Percentiles rank a stretch among this genome's conserved stretches.
phyloP scores from a whole-genome alignment of 2,888 invertebrate species.

The Meloe dianella region DNA sequence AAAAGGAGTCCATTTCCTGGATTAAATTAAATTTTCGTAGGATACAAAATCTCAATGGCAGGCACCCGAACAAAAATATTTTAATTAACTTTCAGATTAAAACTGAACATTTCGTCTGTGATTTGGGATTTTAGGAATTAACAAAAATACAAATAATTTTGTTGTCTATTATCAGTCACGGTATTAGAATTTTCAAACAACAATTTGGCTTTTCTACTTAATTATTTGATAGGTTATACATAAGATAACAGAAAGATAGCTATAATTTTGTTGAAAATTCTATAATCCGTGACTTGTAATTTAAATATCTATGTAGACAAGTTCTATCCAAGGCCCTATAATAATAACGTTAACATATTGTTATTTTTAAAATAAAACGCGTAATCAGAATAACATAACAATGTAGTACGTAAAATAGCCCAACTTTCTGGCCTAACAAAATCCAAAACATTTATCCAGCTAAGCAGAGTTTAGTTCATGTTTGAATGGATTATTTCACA shows the following conservation, averaged over 20 bases:
- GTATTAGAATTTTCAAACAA: constrained; percentile 6
- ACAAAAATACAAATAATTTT: constrained; percentile 25
- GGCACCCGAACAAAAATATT: constrained; percentile 33
- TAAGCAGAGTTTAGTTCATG: neutral
- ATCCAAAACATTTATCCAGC: neutral
- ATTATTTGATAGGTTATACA: neutral
- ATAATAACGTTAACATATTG: constrained; percentile 35
- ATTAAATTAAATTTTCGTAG: constrained; percentile 41
- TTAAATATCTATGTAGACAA: constrained; percentile 37
- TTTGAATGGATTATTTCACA: neutral
- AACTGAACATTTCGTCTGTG: constrained; percentile 18
- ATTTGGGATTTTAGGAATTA: constrained; percentile 14
- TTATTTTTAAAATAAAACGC: neutral
- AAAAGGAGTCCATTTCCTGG: constrained; percentile 42
- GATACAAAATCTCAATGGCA: constrained; percentile 28
- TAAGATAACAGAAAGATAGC: constrained; percentile 16
- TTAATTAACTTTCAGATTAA: constrained; percentile 46
- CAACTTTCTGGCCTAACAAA: neutral
- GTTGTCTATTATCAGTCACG: constrained; percentile 24
- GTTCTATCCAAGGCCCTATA: constrained; percentile 33
- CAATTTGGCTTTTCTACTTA: neutral
- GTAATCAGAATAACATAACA: neutral
- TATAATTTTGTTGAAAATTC: constrained; percentile 34
- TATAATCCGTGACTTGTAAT: constrained; percentile 37
- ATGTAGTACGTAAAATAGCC: neutral